phyloP scores from a whole-genome alignment of 2,797 vertebrate species.

The Tachyglossus aculeatus region DNA sequence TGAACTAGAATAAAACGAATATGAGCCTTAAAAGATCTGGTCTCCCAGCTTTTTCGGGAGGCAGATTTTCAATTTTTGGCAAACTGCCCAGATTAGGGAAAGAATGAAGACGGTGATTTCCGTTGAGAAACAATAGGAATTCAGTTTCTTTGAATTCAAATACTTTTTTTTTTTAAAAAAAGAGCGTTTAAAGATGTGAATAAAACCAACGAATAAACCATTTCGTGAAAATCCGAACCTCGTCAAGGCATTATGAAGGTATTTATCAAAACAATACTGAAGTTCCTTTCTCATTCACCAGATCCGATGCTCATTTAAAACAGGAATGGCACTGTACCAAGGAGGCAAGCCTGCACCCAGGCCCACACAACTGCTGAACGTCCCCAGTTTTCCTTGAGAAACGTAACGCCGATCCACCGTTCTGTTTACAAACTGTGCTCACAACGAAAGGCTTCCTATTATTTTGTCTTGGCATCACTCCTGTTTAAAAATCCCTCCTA shows the following conservation, averaged over 20 bases:
- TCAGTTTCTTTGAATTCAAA: conserved; percentile 1
- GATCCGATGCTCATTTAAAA: conserved; percentile 49
- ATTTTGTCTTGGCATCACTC: accelerated
- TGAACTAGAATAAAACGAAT: background rate
- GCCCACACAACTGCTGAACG: background rate
- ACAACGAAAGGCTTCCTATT: background rate
- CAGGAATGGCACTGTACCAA: conserved; percentile 16
- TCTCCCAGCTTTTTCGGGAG: too few species aligned
- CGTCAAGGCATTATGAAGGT: conserved; percentile 21
- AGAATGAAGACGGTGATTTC: background rate
- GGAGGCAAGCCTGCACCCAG: background rate
- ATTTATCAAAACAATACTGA: conserved; percentile 38
- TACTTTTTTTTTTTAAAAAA: background rate
- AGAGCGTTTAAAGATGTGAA: conserved; percentile 11
- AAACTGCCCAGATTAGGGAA: background rate
- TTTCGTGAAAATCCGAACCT: conserved; percentile 43
- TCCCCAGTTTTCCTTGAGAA: background rate
- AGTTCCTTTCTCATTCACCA: conserved; percentile 45
- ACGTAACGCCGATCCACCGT: accelerated
- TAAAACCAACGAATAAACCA: background rate
- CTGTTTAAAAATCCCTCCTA: accelerated
- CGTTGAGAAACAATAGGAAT: background rate
- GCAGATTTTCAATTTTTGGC: accelerated
- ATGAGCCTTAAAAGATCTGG: too few species aligned
- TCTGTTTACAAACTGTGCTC: background rate